Conservation (phyloP, 64 coral and sea anemone species). For the Stichodactyla mertensii region DNA sequence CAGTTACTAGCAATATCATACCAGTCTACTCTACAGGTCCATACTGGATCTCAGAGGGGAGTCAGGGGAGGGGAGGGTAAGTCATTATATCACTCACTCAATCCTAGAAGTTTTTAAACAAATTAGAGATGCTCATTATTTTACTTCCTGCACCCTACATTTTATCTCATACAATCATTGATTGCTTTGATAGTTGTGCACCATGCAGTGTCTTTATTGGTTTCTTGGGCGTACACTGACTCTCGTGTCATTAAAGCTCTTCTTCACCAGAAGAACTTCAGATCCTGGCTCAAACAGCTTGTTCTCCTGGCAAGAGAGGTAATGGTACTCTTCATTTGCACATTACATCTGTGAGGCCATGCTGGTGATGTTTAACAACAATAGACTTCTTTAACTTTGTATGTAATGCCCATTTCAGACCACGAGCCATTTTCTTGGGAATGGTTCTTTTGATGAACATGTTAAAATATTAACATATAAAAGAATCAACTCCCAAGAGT, state of each 20-base stretch:
- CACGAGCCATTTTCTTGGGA: too few species aligned
- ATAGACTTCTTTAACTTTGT: too few species aligned
- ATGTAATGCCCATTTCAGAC: too few species aligned
- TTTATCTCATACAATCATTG: neutral
- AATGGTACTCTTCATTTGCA: neutral
- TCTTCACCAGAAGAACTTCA: constrained; percentile 87
- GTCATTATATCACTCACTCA: neutral
- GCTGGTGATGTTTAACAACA: too few species aligned
- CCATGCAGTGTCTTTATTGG: constrained; percentile 75
- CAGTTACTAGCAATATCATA: constrained; percentile 77
- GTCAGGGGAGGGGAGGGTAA: constrained; percentile 75
- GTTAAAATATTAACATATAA: too few species aligned
- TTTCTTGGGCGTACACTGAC: constrained; percentile 91
- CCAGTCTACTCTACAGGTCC: constrained; percentile 69
- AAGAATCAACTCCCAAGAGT: too few species aligned
- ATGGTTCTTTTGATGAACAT: too few species aligned
- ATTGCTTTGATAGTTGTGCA: constrained; percentile 55
- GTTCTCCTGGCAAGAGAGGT: constrained; percentile 95
- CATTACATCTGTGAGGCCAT: neutral
- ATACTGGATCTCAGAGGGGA: constrained; percentile 46
- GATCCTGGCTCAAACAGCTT: constrained; percentile 88
- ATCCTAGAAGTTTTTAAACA: neutral
- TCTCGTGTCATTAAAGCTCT: constrained; percentile 55
- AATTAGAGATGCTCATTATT: too few species aligned
- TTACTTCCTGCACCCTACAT: neutral